Evolutionary conservation across 2,113 vertebrate genomes (phyloP), one percentile per base, ranked within the genome.

Genomic region (Taxidea taxus): DNA sequence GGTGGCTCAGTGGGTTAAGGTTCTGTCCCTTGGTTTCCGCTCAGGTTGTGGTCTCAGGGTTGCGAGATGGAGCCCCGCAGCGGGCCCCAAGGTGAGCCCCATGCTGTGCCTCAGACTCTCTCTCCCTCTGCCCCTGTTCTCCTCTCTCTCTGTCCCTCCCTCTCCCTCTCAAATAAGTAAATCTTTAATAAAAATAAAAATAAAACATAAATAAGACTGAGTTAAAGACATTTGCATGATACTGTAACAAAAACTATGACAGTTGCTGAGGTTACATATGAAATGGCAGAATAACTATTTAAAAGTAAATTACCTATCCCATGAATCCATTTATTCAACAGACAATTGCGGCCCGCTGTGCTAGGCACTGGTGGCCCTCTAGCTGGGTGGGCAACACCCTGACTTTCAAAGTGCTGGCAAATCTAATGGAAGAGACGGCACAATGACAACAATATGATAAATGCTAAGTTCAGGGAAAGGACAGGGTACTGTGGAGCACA

Each of bases 201-300:
- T 23, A 13, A 72, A 74, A 14, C 42, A 74, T 23, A 74, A 74
- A 42, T 27, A 49, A 87, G 39, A 56, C 27, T 95, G 64, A 51
- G 7, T 89, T 92, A 97, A 75, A 93, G 7, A 47, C 6, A 27
- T 60, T 68, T 62, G 93, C 51, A 4, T 4, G 23, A 83, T 87
- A 80, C 39, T 62, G 15, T 93, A 87, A 90, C 16, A 90, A 81
- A 96, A n/a, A 7, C 68, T 94, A 27, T 70, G 58, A 56, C 82
- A 72, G 92, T 78, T 88, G 70, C 31, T 88, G 39, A 84, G 16
- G 16, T 7, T 74, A 94, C 78, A 62, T 83, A 29, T 87, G 44
- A 90, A 95, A 77, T 97, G 6, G 18, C 75, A 80, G n/a, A 87
- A 95, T 31, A 92, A 44, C 66, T 54, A 92, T 54, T 78, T 92